Conservation (phyloP, 1,140 invertebrate species). For the Polypedilum pembai region DNA sequence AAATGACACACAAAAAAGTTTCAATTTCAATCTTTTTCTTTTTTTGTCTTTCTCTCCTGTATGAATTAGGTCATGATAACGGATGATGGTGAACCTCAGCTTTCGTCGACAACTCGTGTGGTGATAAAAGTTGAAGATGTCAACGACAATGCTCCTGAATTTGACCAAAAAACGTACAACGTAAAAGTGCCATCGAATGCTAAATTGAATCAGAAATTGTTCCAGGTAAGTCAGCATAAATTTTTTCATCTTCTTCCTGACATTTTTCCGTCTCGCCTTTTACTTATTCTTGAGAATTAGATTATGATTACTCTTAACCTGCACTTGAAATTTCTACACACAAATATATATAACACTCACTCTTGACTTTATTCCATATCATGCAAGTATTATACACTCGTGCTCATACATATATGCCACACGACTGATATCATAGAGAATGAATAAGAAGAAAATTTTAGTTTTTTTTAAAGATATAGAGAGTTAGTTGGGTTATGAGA, state of each 20-base stretch:
- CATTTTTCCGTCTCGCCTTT: too few relatives aligned
- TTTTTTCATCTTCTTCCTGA: neutral
- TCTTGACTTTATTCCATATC: too few relatives aligned
- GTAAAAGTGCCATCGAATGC: conserved; percentile 63
- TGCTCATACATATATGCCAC: too few relatives aligned
- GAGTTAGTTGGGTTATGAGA: too few relatives aligned
- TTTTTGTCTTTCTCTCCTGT: conserved; percentile 33
- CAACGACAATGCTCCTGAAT: conserved; percentile 77
- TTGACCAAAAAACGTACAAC: conserved; percentile 72
- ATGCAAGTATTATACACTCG: too few relatives aligned
- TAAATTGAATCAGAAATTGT: conserved; percentile 51
- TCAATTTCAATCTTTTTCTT: conserved; percentile 20
- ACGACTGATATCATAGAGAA: too few relatives aligned
- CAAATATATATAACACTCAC: neutral
- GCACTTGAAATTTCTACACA: conserved; percentile 1
- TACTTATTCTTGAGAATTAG: neutral
- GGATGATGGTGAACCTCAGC: conserved; percentile 65
- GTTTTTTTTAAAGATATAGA: too few relatives aligned
- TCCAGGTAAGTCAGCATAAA: conserved; percentile 50
- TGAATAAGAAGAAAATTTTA: too few relatives aligned
- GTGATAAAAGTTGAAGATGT: conserved; percentile 72
- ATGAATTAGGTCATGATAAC: conserved; percentile 58
- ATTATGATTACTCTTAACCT: conserved; percentile 13
- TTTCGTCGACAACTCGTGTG: conserved; percentile 76
- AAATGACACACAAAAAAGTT: neutral